Evolutionary conservation across 2,113 vertebrate genomes (phyloP).

Genomic region (Bucco capensis): DNA sequence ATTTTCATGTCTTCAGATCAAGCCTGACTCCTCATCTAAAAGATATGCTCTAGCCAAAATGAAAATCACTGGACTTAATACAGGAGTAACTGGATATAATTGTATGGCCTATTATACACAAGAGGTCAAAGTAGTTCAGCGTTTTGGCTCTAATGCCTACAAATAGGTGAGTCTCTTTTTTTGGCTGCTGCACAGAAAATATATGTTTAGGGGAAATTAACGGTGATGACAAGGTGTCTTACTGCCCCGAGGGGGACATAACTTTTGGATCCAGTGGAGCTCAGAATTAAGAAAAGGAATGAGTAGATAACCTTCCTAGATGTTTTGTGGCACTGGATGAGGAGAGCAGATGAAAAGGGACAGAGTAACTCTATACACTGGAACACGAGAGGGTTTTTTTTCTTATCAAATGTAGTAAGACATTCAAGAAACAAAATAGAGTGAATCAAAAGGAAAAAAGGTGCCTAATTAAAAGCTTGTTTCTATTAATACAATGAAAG

Average conservation of each 20-base stretch:
- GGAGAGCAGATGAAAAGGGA: neutral
- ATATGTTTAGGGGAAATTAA: neutral
- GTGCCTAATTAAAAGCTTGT: conserved; percentile 7
- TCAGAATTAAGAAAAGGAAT: neutral
- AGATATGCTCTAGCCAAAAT: conserved; percentile 17
- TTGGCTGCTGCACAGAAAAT: neutral
- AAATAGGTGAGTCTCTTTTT: neutral
- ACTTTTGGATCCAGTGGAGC: neutral
- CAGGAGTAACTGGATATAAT: neutral
- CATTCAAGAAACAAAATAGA: conserved; percentile 2
- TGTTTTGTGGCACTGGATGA: neutral
- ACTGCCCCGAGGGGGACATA: neutral
- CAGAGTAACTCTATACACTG: neutral
- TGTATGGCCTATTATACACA: neutral
- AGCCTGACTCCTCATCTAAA: conserved; percentile 14
- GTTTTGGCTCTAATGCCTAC: conserved; percentile 3
- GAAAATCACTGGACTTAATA: neutral
- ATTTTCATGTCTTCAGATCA: conserved; percentile 9
- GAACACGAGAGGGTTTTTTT: neutral
- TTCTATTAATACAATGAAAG: neutral
- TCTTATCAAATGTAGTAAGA: neutral
- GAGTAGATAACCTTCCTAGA: neutral
- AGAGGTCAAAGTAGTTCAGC: conserved; percentile 13
- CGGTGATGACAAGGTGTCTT: neutral
- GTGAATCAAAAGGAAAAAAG: neutral